phyloP scores from a whole-genome alignment of 2,797 vertebrate genomes.

The Rhodeus uyekii region DNA sequence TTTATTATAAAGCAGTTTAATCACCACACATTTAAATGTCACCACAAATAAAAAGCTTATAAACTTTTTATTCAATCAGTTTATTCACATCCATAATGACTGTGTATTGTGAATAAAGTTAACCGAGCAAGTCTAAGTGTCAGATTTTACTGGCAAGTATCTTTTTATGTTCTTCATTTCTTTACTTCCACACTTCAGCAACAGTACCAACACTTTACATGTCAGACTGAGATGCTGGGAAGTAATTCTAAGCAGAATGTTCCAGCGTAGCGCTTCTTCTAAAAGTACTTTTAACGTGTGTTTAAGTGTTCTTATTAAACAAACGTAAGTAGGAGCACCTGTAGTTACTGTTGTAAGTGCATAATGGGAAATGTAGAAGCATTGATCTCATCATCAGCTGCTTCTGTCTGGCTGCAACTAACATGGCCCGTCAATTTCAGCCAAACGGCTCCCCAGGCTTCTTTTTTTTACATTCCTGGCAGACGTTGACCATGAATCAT shows the following conservation, averaged over 20 bases:
- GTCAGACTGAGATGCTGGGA: conserved; percentile 11
- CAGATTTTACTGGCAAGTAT: neutral
- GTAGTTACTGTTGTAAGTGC: conserved; percentile 24
- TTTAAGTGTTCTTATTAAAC: conserved; percentile 9
- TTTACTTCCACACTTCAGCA: no score
- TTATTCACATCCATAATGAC: neutral
- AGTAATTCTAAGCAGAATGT: neutral
- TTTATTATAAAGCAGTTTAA: neutral
- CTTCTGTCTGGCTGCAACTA: conserved; percentile 2
- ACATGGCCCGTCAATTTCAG: neutral
- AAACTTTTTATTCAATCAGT: neutral
- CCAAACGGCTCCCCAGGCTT: neutral
- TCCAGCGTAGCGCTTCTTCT: neutral
- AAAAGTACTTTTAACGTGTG: neutral
- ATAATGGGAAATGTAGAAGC: conserved; percentile 30
- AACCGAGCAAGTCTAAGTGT: neutral
- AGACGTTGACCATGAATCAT: conserved; percentile 16
- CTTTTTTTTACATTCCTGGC: conserved; percentile 8
- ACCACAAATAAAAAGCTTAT: neutral
- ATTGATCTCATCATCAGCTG: conserved; percentile 8
- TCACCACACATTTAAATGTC: neutral
- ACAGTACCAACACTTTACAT: neutral
- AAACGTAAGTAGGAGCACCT: conserved; percentile 5
- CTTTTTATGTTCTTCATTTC: neutral
- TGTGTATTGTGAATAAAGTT: neutral